Percentiles rank a stretch among this genome's conserved stretches.
phyloP scores from a whole-genome alignment of 2,797 vertebrate genomes.

The Neopelma chrysocephalum region DNA sequence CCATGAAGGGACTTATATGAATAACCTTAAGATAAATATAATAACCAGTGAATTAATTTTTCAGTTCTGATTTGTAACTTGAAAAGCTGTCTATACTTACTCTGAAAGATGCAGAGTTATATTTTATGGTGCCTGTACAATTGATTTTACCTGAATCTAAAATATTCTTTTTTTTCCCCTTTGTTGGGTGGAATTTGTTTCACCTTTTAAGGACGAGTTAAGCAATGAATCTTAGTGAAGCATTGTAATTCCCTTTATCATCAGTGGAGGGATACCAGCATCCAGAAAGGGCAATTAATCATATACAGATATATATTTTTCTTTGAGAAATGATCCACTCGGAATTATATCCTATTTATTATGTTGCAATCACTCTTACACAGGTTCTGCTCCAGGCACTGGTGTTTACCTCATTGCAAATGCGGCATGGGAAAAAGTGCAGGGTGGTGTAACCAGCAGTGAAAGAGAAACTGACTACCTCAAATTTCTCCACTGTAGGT shows the following conservation, averaged over 20 bases:
- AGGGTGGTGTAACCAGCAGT: fast-evolving
- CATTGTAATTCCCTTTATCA: not conserved
- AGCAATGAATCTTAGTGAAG: not conserved
- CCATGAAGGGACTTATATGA: not conserved
- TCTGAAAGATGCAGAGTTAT: not conserved
- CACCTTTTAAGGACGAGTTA: not conserved
- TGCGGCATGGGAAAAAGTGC: not conserved
- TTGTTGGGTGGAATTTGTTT: not conserved
- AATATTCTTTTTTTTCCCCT: not conserved
- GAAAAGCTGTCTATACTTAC: not conserved
- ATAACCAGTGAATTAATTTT: not conserved
- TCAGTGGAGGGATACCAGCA: not conserved
- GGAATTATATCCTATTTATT: not conserved
- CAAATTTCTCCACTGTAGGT: not conserved
- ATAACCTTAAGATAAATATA: not conserved
- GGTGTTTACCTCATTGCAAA: not conserved
- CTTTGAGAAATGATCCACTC: not conserved
- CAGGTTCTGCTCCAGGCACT: not conserved
- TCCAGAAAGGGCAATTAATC: not conserved
- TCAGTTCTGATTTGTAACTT: not conserved
- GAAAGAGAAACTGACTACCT: not conserved
- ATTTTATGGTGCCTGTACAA: not conserved
- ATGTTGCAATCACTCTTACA: not conserved
- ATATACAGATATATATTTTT: not conserved
- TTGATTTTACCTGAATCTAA: not conserved